phyloP scores from a whole-genome alignment of 2,888 invertebrate species.

The Eulithis testata region DNA sequence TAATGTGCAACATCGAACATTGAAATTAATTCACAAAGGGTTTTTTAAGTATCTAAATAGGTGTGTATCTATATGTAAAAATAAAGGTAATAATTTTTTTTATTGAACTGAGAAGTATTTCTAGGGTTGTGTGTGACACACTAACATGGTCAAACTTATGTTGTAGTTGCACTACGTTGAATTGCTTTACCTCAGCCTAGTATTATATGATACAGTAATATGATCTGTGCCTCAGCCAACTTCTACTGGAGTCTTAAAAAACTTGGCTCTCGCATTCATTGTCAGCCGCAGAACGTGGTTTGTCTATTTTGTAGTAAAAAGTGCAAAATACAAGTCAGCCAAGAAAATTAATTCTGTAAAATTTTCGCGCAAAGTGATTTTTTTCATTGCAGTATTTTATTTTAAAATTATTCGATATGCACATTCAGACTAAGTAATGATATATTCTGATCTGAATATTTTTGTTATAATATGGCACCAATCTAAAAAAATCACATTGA shows the following conservation, averaged over 20 bases:
- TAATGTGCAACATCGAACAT: neutral
- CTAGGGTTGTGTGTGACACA: too few species aligned
- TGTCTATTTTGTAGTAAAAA: constrained; percentile 27
- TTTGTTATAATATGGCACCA: constrained; percentile 57
- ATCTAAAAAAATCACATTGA: constrained; percentile 61
- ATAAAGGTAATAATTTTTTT: too few species aligned
- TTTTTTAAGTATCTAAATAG: too few species aligned
- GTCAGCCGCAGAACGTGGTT: constrained; percentile 41
- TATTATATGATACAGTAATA: too few species aligned
- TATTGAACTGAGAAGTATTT: too few species aligned
- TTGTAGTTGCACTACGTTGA: constrained; percentile 10
- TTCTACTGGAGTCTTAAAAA: constrained; percentile 48
- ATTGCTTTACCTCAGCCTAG: constrained; percentile 20
- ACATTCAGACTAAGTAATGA: constrained; percentile 46
- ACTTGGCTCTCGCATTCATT: constrained; percentile 41
- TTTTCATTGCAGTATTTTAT: constrained; percentile 35
- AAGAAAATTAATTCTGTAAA: neutral
- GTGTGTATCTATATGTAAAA: too few species aligned
- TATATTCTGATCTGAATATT: constrained; percentile 54
- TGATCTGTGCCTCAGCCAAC: constrained; percentile 5
- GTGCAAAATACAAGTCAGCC: constrained; percentile 22
- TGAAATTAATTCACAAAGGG: neutral
- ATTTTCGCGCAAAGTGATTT: neutral
- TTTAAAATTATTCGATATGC: constrained; percentile 45
- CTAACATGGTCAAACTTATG: neutral